Conservation (phyloP, 2,113 vertebrate species). For the Microtus richardsoni region DNA sequence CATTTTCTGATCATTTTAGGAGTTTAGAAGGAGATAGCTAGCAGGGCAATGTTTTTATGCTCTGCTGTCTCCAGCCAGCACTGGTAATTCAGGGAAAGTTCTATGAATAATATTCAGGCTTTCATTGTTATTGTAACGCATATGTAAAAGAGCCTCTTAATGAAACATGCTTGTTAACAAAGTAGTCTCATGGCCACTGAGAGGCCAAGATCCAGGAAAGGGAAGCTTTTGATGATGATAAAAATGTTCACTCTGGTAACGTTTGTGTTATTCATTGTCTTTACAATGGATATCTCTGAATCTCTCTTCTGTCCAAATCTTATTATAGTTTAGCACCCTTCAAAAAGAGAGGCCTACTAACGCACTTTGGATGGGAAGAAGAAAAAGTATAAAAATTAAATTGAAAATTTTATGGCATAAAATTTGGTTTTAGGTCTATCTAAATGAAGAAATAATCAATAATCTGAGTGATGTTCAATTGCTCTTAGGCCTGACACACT, state of each 20-base stretch:
- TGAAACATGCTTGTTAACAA: neutral
- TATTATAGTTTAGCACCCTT: neutral
- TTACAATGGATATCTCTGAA: neutral
- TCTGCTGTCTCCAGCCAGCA: neutral
- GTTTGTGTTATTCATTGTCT: neutral
- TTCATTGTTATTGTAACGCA: neutral
- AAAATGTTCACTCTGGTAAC: neutral
- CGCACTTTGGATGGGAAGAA: neutral
- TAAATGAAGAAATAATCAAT: neutral
- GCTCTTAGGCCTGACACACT: neutral
- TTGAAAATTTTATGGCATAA: neutral
- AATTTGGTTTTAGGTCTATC: neutral
- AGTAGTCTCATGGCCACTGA: neutral
- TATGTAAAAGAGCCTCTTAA: neutral
- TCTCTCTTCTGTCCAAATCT: neutral
- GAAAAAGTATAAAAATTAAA: slow-evolving; percentile 32
- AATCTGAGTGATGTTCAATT: neutral
- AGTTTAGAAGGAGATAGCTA: neutral
- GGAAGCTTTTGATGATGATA: neutral
- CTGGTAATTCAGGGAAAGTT: neutral
- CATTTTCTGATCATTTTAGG: neutral
- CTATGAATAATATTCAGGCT: neutral
- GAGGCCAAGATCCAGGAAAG: neutral
- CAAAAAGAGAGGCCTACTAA: neutral
- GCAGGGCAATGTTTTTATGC: neutral